Percentiles rank a stretch among this genome's conserved stretches.
phyloP scores from a whole-genome alignment of 2,797 vertebrate species.

The Taeniopygia guttata region DNA sequence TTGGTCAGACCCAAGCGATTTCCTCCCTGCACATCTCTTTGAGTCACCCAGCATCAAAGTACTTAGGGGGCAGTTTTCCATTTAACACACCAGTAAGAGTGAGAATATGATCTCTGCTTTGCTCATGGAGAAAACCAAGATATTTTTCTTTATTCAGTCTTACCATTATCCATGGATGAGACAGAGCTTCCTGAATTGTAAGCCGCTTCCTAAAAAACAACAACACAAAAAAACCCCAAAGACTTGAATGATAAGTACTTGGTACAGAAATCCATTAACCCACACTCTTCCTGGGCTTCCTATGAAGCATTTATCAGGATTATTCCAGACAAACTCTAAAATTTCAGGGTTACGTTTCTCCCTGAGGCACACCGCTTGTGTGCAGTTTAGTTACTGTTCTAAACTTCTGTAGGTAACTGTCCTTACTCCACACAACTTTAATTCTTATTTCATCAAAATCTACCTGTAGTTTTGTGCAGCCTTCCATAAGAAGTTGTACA shows the following conservation, averaged over 20 bases:
- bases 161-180: slow-evolving; percentile 96
- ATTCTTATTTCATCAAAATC: not conserved
- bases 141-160: not conserved
- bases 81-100: not conserved
- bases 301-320: not conserved
- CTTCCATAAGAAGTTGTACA: not conserved
- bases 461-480: not conserved
- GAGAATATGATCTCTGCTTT: not conserved
- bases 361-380: not conserved
- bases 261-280: not conserved
- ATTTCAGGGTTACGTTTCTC: not conserved
- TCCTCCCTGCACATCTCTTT: not conserved
- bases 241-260: not conserved
- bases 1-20: not conserved
- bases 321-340: not conserved
- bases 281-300: not conserved
- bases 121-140: not conserved
- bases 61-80: not conserved
- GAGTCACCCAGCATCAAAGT: not conserved
- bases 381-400: not conserved
- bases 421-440: not conserved
- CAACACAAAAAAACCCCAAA: not conserved
- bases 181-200: slow-evolving; percentile 88
- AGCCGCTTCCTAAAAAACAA: slow-evolving; percentile 85
- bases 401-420: not conserved